phyloP scores from a whole-genome alignment of 1,140 invertebrate species.

The Elymnias hypermnestra region DNA sequence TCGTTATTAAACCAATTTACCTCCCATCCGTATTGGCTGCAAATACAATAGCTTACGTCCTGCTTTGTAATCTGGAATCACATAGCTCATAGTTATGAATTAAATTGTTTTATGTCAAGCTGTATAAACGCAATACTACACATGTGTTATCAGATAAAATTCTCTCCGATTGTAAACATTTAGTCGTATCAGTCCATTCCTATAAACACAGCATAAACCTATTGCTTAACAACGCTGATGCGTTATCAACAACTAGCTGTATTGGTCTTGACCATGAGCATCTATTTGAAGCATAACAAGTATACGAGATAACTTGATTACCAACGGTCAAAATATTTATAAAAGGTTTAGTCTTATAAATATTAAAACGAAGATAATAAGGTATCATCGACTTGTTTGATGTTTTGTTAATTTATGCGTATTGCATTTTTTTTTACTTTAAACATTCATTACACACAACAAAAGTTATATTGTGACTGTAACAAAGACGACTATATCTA shows the following conservation, averaged over 20 bases:
- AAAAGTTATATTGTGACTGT: no score
- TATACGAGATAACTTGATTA: slow-evolving; percentile 10
- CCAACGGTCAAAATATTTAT: slow-evolving; percentile 25
- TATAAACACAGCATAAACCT: slow-evolving; percentile 14
- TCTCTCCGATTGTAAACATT: slow-evolving; percentile 49
- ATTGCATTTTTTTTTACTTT: no score
- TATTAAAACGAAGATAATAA: slow-evolving; percentile 7
- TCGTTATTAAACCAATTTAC: background rate
- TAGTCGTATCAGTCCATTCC: slow-evolving; percentile 26
- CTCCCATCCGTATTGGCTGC: background rate
- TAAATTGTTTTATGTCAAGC: slow-evolving; percentile 11
- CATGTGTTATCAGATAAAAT: slow-evolving; percentile 39
- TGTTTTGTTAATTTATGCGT: no score
- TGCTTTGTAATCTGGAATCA: background rate
- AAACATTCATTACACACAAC: no score
- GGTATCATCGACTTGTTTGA: no score
- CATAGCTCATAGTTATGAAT: slow-evolving; percentile 7
- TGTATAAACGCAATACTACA: slow-evolving; percentile 15
- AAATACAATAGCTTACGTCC: background rate
- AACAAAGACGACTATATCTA: no score
- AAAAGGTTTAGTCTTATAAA: slow-evolving; percentile 11
- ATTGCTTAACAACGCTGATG: slow-evolving; percentile 10
- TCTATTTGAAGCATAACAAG: slow-evolving; percentile 8
- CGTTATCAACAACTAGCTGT: slow-evolving; percentile 26
- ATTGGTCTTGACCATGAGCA: slow-evolving; percentile 32